Evolutionary conservation across 2,888 invertebrate species (phyloP).

Genomic region (Rhamnusium bicolor): DNA sequence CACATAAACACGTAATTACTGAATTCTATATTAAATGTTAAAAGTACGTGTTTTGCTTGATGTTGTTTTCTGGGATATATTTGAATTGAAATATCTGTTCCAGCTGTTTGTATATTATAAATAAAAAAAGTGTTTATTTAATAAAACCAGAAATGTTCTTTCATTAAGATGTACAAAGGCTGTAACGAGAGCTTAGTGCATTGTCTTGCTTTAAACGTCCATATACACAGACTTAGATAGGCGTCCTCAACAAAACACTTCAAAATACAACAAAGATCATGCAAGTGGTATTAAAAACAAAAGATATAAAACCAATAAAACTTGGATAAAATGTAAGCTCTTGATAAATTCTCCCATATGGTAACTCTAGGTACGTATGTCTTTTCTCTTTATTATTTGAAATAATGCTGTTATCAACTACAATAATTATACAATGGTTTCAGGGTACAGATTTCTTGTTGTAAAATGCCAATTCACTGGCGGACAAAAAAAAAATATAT

Average conservation of each 20-base stretch:
- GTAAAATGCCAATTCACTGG: neutral
- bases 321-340: neutral
- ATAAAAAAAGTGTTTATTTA: neutral
- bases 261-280: neutral
- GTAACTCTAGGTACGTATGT: neutral
- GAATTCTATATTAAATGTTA: no score
- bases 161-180: neutral
- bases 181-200: neutral
- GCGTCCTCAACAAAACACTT: neutral
- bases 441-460: neutral
- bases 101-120: neutral
- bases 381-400: neutral
- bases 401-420: neutral
- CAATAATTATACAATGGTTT: neutral
- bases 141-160: neutral
- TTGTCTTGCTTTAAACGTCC: neutral
- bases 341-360: neutral
- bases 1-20: no score
- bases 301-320: neutral
- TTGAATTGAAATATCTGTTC: no score
- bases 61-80: no score
- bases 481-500: no score
- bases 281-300: neutral
- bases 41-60: no score
- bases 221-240: neutral